phyloP scores from a whole-genome alignment of 2,888 invertebrate species.

The Heliconius cydno region DNA sequence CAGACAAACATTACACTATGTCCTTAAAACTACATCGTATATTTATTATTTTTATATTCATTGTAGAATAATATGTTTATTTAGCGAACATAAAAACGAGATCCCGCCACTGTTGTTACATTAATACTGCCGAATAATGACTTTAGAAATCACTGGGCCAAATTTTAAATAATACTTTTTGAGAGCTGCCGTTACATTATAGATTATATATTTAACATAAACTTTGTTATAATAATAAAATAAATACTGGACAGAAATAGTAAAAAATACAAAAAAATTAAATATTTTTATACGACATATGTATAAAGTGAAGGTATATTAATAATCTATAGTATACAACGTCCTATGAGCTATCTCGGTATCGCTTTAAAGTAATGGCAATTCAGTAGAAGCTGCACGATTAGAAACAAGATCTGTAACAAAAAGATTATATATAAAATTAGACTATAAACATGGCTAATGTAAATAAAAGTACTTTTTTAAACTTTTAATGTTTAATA shows the following conservation, averaged over 20 bases:
- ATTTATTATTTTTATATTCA: constrained; percentile 69
- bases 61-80: constrained; percentile 65
- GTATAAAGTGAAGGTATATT: constrained; percentile 53
- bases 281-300: constrained; percentile 41
- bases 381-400: constrained; percentile 78
- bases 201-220: constrained; percentile 22
- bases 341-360: constrained; percentile 65
- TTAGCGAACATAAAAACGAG: constrained; percentile 74
- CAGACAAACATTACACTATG: constrained; percentile 65
- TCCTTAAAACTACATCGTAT: constrained; percentile 77
- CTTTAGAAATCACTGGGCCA: constrained; percentile 49
- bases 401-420: constrained; percentile 52
- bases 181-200: constrained; percentile 56
- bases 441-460: too few relatives aligned
- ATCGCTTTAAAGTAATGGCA: constrained; percentile 71
- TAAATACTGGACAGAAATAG: constrained; percentile 54
- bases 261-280: constrained; percentile 67
- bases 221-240: constrained; percentile 28
- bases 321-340: constrained; percentile 69
- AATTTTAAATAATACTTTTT: constrained; percentile 62
- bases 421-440: background rate
- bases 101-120: constrained; percentile 67
- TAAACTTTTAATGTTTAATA: too few relatives aligned
- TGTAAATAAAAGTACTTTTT: too few relatives aligned
- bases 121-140: constrained; percentile 80